Evolutionary conservation across 2,888 invertebrate species (phyloP).

Genomic region (Arrhopalites spinosus): DNA sequence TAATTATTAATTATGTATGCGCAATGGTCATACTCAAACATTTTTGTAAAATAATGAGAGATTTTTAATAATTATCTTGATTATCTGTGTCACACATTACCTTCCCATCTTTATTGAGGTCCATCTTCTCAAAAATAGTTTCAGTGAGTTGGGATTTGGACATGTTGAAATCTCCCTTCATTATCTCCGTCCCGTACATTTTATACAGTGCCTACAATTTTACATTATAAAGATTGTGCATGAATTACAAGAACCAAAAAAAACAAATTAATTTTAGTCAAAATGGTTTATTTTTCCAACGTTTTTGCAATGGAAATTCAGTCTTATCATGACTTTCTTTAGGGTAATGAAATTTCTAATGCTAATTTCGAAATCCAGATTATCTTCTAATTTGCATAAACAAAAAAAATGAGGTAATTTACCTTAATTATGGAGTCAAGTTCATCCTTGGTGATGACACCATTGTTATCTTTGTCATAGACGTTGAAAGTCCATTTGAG

Average conservation of each 20-base stretch:
- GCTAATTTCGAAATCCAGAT: not conserved
- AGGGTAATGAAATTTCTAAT: not conserved
- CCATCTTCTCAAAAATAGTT: constrained; percentile 6
- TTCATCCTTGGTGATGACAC: constrained; percentile 6
- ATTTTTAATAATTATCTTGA: too few relatives aligned
- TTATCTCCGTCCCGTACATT: not conserved
- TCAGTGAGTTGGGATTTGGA: not conserved
- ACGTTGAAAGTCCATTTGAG: constrained; percentile 23
- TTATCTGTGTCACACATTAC: too few relatives aligned
- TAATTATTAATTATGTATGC: too few relatives aligned
- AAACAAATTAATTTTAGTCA: not conserved
- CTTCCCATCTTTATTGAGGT: constrained; percentile 19
- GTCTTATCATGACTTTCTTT: not conserved
- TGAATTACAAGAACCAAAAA: not conserved
- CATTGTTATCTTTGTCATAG: constrained; percentile 24
- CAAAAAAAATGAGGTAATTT: not conserved
- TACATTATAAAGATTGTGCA: not conserved
- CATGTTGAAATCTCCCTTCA: not conserved
- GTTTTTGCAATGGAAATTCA: not conserved
- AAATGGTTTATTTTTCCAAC: not conserved
- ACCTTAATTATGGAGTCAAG: not conserved
- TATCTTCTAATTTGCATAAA: not conserved
- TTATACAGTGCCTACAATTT: constrained; percentile 6
- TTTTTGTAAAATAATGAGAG: too few relatives aligned
- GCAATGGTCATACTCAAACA: too few relatives aligned